Conservation (phyloP, 2,888 invertebrate genomes). For the Pseudeuparius sepicola region DNA sequence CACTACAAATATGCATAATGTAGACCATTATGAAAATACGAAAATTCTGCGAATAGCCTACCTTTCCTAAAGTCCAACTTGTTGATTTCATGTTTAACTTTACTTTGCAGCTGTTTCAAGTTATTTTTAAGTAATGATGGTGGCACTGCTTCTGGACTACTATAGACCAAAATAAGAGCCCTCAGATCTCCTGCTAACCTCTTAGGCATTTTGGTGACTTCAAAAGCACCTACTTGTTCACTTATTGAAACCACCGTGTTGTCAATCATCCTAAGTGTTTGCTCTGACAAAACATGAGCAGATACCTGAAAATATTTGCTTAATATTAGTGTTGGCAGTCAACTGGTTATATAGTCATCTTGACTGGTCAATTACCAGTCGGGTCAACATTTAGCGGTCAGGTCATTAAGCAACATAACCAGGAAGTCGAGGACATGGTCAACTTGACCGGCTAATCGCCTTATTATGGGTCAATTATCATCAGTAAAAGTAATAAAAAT, state of each 20-base stretch:
- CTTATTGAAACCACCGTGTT: conserved; percentile 51
- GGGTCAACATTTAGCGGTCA: no score
- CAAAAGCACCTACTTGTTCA: conserved; percentile 43
- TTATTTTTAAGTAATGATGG: conserved; percentile 33
- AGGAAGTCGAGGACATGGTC: no score
- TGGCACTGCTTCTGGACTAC: conserved; percentile 36
- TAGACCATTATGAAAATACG: no score
- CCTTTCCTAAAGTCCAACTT: conserved; percentile 30
- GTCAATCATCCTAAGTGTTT: conserved; percentile 50
- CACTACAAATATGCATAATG: no score
- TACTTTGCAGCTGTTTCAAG: conserved; percentile 32
- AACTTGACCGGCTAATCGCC: no score
- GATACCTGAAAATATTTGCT: conserved; percentile 40
- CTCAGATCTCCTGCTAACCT: conserved; percentile 47
- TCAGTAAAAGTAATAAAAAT: no score
- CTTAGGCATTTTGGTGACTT: conserved; percentile 42
- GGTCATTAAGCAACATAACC: no score
- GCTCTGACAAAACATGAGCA: conserved; percentile 50
- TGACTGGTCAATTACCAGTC: no score
- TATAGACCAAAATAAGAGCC: conserved; percentile 49
- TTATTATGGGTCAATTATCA: no score
- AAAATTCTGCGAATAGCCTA: no score
- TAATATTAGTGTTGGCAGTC: neutral
- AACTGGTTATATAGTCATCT: no score
- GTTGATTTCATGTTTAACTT: conserved; percentile 31